These are phyloP conservation scores for Poeciliopsis occidentalis DNA, from an alignment of 2,113 vertebrate genomes.

Conservation along the genomic window DNA sequence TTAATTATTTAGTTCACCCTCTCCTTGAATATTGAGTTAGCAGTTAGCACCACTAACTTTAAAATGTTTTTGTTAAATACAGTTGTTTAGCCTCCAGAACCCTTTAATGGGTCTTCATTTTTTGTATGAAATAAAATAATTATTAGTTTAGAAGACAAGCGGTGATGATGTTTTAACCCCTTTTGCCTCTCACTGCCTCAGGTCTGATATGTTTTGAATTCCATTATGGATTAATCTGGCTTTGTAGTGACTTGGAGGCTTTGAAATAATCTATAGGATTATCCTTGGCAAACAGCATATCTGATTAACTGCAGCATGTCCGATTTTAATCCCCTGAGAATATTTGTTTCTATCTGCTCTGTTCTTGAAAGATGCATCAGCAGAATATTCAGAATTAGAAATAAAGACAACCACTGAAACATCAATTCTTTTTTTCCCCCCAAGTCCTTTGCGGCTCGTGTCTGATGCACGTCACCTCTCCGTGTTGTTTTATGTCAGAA, in stretches of 20 bases:
- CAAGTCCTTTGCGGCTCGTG: constrained; percentile 18
- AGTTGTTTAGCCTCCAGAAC: not conserved
- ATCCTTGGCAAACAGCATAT: constrained; percentile 59
- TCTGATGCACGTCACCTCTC: constrained; percentile 26
- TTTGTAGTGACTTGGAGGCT: constrained; percentile 57
- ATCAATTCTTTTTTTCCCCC: constrained; percentile 12
- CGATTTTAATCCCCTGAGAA: constrained; percentile 43
- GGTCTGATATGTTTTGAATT: constrained; percentile 37
- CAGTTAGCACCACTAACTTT: not conserved
- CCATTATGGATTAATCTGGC: constrained; percentile 52
- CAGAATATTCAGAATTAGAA: not conserved
- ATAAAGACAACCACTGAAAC: not conserved
- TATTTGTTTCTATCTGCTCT: constrained; percentile 35
- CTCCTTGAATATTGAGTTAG: not conserved
- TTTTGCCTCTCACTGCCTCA: not conserved
- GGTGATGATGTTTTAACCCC: constrained; percentile 36
- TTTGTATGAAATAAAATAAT: not conserved
- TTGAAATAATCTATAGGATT: constrained; percentile 72
- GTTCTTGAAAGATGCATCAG: constrained; percentile 26
- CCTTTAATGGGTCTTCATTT: constrained; percentile 5
- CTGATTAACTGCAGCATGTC: constrained; percentile 54
- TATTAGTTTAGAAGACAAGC: constrained; percentile 24
- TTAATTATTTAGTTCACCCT: not conserved
- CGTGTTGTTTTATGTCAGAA: constrained; percentile 13
- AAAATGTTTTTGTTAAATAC: not conserved